Evolutionary conservation across 2,113 vertebrate genomes (phyloP), one percentile per base, ranked within the genome.

Genomic region (Mohoua ochrocephala): DNA sequence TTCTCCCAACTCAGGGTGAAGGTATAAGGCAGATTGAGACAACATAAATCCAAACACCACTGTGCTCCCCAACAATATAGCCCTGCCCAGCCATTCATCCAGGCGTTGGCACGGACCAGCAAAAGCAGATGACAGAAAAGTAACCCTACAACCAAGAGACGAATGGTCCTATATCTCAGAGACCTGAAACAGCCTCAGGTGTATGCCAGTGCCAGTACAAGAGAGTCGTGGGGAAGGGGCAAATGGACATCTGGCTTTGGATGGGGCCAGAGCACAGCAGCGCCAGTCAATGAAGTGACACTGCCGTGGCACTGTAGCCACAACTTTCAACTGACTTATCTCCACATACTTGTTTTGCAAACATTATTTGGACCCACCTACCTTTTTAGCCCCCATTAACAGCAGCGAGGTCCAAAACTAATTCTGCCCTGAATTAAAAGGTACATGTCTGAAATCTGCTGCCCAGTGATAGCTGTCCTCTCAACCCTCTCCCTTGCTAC

Each of bases 61-160:
- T 28, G 41, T 61, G 13, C 30, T 64, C 26, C 33, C 24, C 59
- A 45, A 0, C 21, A 35, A 20, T 15, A 11, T 9, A 26, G 27
- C n/a, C 42, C 42, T 54, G 35, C 15, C 50, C 11, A 33, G 3
- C 5, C 18, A 18, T 57, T 47, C 39, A 10, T 24, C 14, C 11
- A 70, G 54, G 27, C 12, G 14, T 5, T 45, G 63, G 15, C 49
- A 69, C 0, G 0, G 10, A 37, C 19, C 39, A 68, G 49, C 19
- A 45, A 61, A 50, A 47, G 33, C 24, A 61, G 11, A 16, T 1
- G 4, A 45, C 13, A 59, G 30, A 65, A 74, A 54, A 77, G 44
- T 24, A 78, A 52, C 28, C 30, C 24, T 37, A n/a, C 37, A 39
- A 21, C 6, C 22, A 31, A 47, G 10, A 57, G 8, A 63, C 14